phyloP scores from a whole-genome alignment of 2,113 vertebrate species.

The Setophaga petechia region DNA sequence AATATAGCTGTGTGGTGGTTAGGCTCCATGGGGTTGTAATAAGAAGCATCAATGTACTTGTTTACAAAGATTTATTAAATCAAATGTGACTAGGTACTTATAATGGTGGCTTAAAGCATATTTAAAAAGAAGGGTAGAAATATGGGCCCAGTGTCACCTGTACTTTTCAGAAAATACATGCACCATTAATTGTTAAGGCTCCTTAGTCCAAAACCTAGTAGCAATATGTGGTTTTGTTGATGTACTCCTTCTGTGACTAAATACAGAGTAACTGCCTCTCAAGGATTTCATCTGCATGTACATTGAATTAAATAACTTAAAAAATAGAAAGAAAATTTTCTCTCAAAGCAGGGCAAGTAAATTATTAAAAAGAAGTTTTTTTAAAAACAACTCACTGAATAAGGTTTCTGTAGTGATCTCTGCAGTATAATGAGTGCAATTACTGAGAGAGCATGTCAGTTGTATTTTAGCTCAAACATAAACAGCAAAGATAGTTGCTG shows the following conservation, averaged over 20 bases:
- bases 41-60: neutral
- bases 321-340: conserved; percentile 38
- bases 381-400: conserved; percentile 1
- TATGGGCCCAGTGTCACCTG: neutral
- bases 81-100: neutral
- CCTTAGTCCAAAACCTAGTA: neutral
- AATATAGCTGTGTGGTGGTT: neutral
- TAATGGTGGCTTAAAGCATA: neutral
- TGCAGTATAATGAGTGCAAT: neutral
- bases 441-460: neutral
- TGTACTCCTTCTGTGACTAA: neutral
- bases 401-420: neutral
- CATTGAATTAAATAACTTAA: conserved; percentile 20
- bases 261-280: neutral
- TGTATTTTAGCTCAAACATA: neutral
- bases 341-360: conserved; percentile 17
- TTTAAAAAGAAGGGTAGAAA: neutral
- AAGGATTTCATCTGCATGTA: neutral
- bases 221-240: neutral
- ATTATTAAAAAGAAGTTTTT: neutral
- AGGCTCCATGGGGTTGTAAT: neutral
- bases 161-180: neutral
- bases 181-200: neutral
- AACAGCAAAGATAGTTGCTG: conserved; percentile 8
- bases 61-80: neutral